Base-by-base conservation (phyloP, 2,797 vertebrate genomes). In the Mus minutoides region DNA sequence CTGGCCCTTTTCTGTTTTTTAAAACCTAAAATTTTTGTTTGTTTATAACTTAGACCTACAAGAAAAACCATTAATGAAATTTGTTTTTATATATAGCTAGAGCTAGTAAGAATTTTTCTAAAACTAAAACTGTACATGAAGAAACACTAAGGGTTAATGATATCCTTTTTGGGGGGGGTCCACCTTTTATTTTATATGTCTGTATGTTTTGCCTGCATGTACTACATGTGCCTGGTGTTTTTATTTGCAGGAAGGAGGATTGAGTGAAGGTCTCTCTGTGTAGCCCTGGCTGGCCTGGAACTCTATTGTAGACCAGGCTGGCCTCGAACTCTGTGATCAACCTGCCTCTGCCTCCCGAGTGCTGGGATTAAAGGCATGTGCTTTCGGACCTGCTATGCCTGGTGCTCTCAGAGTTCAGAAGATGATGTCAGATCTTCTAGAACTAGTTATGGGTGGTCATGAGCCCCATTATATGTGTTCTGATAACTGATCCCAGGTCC, bases 1-100 rank as follows among this genome's bases (percentile, higher is more conserved):
- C 86, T 22, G 52, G 17, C 52, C 88, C 85, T 93, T 6, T 93
- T 83, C 54, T 84, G 1, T 71, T 79, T 77, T 91, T 54, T 86
- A 58, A 84, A 82, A 94, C 80, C 14, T 88, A 49, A 69, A 62
- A 88, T 84, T 94, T 91, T 9, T 96, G 26, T 92, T 79, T 92
- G 60, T 95, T 96, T 31, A 79, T 91, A 21, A 54, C 4, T 85
- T 88, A 92, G 31, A 22, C 14, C 37, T 76, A 2, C 79, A 80
- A 79, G 34, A 73, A 77, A 88, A 85, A 46, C 43, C 67, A 52
- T 84, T 40, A 62, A 64, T 40, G 56, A 93, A 88, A 34, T 95
- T 54, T 71, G 14, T 83, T 85, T 84, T 89, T 93, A 69, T 83
- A 94, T 52, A 78, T 80, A 93, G 26, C 37, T 86, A 90, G 40